Evolutionary conservation across 2,113 vertebrate genomes (phyloP), one percentile per base, ranked within the genome.

Genomic region (Strix uralensis): DNA sequence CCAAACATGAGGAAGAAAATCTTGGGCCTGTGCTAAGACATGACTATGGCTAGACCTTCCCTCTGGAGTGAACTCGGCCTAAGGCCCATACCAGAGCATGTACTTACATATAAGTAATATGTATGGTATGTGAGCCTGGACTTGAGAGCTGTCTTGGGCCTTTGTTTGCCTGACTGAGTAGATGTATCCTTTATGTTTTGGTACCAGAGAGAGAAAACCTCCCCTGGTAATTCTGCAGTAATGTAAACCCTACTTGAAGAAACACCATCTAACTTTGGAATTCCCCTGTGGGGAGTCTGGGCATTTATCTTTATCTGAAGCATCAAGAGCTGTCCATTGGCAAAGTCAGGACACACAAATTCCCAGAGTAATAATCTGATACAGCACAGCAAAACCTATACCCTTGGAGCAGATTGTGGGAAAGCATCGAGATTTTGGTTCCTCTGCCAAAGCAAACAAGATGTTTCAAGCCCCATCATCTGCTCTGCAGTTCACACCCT

Each of bases 401-500:
- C 92, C 95, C 91, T 97, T 92, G 82, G 89, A 97, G 88, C 82
- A 89, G 90, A 95, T 92, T 96, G 94, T 96, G 97, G 95, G 94
- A 94, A 97, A 96, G 86, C 84, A 81, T 96, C 65, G 30, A 84
- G 91, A 94, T 66, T 92, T 65, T 77, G 93, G 91, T 94, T 80
- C 86, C 86, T 93, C 77, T 95, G 96, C 92, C 94, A 96, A 97
- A 95, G 95, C 94, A 97, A 97, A 96, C 94, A 97, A 75, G 83
- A 96, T 91, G 94, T 94, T 93, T 97, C 95, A 90, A 96, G 86
- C 52, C 92, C 86, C 81, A 94, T 94, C 95, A 93, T 95, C 94
- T 96, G 94, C 95, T 97, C 79, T 93, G 90, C 93, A 93, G 93
- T 96, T 97, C 96, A 94, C 95, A 97, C 97, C 88, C 94, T 95